Conservation (phyloP, 1,140 invertebrate genomes). For the Popillia japonica region DNA sequence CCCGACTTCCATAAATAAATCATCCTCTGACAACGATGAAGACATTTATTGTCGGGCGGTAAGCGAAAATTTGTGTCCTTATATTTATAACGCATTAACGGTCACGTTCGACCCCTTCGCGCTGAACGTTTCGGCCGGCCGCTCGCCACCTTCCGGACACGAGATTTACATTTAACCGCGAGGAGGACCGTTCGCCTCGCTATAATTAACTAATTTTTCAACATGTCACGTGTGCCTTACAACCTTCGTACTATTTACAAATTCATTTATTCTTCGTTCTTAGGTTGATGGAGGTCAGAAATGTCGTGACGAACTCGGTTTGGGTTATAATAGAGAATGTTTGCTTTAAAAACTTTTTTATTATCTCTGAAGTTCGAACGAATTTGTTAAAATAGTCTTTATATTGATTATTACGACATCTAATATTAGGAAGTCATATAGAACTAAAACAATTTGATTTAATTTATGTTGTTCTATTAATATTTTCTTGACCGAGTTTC, state of each 20-base stretch:
- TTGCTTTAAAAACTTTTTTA: background rate
- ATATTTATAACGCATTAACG: conserved; percentile 30
- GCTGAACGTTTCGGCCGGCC: background rate
- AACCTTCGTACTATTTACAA: background rate
- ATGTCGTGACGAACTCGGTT: background rate
- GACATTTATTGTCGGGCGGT: conserved; percentile 2
- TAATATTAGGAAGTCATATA: too few species aligned
- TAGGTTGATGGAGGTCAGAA: background rate
- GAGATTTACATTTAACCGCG: conserved; percentile 4
- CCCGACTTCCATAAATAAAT: background rate
- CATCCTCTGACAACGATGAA: conserved; percentile 8
- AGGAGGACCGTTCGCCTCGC: background rate
- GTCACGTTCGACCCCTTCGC: background rate
- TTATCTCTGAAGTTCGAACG: too few species aligned
- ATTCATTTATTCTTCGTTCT: background rate
- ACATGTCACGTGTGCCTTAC: background rate
- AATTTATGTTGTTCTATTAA: too few species aligned
- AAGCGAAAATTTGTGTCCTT: conserved; percentile 16
- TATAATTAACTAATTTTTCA: conserved; percentile 28
- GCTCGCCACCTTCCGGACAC: background rate
- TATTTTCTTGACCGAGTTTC: too few species aligned
- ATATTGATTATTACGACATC: too few species aligned
- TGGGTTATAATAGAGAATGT: background rate
- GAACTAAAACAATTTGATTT: too few species aligned
- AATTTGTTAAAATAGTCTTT: too few species aligned